Evolutionary conservation across 1,140 invertebrate genomes (phyloP), one percentile per base, ranked within the genome.

Genomic region (Ladona fulva): DNA sequence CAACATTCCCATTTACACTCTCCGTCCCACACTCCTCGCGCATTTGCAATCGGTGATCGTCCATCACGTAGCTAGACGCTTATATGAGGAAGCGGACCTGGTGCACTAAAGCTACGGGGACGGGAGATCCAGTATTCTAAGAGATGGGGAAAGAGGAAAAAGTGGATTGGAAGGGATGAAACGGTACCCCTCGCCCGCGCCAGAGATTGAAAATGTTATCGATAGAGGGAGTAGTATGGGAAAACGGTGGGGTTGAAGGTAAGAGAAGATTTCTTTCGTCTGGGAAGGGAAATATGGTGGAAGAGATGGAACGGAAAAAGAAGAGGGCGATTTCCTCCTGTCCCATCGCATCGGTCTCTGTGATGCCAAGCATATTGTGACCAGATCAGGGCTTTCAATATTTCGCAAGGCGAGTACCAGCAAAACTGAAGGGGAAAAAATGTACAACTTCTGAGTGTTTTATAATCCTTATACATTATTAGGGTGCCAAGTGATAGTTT

Each of bases 201-300:
- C 44, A 52, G 52, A 66, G 52, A 66, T 66, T 66, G 52, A 66
- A 66, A 66, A 66, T 66, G 52, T 66, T 66, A 66, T 66, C 52
- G 52, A 66, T 66, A 12, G 52, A 16, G 14, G 52, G 3, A 6
- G 3, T 66, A 66, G 14, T 52, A 52, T 52, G 44, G 19, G 44
- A 52, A 19, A 19, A 52, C 44, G 44, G 44, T 10, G 44, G 10
- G 44, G 44, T 52, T 19, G 44, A 19, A 19, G 44, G 44, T 11
- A 19, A 11, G 12, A 12, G 52, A 12, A 66, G 52, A 37, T 37
- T 37, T 37, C 29, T 37, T 37, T 1, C 29, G 29, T n/a, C n/a
- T n/a, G n/a, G n/a, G n/a, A n/a, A 37, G 29, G 3, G 29, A 37
- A 37, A 37, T 37, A 37, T 37, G 29, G 29, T 37, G 29, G 52